These are phyloP conservation scores for Leptopilina drosophilae DNA, from an alignment of 2,888 invertebrate genomes.

Conservation along the genomic window DNA sequence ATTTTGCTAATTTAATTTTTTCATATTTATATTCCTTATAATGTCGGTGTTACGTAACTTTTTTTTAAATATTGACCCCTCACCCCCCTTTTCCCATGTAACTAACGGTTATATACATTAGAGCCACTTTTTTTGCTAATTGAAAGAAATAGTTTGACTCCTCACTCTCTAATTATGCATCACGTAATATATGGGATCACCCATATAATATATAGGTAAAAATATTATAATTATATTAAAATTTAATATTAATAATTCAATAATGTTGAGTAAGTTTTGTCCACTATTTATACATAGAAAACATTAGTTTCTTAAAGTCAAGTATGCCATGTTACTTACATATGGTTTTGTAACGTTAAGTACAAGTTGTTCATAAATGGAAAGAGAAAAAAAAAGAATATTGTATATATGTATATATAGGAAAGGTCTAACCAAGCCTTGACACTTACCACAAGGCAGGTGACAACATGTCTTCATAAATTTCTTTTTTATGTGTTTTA, in stretches of 20 bases:
- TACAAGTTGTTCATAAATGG: slow-evolving; percentile 26
- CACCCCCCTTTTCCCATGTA: too few relatives aligned
- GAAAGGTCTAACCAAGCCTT: slow-evolving; percentile 52
- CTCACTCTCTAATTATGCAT: too few relatives aligned
- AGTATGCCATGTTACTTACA: not conserved
- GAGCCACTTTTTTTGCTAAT: too few relatives aligned
- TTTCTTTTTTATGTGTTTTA: slow-evolving; percentile 40
- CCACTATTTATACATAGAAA: not conserved
- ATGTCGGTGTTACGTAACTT: too few relatives aligned
- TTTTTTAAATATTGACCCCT: too few relatives aligned
- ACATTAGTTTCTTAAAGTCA: slow-evolving; percentile 11
- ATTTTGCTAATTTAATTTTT: too few relatives aligned
- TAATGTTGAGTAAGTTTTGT: slow-evolving; percentile 23
- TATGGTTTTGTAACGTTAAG: slow-evolving; percentile 9
- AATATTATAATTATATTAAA: too few relatives aligned
- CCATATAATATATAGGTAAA: too few relatives aligned
- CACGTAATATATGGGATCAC: too few relatives aligned
- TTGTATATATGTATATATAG: slow-evolving; percentile 7
- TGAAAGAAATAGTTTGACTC: too few relatives aligned
- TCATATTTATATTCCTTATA: too few relatives aligned
- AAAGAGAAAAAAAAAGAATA: slow-evolving; percentile 48
- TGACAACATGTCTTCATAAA: slow-evolving; percentile 55
- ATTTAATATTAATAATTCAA: not conserved
- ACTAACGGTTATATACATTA: too few relatives aligned
- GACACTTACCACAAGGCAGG: slow-evolving; percentile 49